Conservation (phyloP, 2,797 vertebrate genomes). For the Valencia hispanica region DNA sequence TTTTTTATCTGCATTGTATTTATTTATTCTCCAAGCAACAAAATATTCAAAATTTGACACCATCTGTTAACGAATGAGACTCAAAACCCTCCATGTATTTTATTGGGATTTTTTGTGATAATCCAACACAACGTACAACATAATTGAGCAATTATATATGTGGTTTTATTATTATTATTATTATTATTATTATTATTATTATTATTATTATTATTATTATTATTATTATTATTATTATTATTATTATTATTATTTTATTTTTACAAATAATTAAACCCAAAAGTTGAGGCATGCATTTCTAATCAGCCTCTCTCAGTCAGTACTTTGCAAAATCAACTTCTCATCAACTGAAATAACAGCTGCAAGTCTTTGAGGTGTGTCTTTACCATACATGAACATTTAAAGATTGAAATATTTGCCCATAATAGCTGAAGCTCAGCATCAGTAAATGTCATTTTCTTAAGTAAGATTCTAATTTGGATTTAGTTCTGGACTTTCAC, state of each 20-base stretch:
- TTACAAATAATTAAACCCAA: background rate
- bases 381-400: too few relatives aligned
- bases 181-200: too few relatives aligned
- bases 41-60: constrained; percentile 11
- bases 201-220: too few relatives aligned
- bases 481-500: too few relatives aligned
- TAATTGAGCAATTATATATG: background rate
- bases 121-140: background rate
- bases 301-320: background rate
- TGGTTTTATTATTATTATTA: background rate
- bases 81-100: background rate
- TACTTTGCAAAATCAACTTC: background rate
- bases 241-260: too few relatives aligned
- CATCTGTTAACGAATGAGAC: constrained; percentile 8
- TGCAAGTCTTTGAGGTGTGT: too few relatives aligned
- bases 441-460: too few relatives aligned
- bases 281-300: background rate
- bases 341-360: too few relatives aligned
- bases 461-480: too few relatives aligned
- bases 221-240: too few relatives aligned
- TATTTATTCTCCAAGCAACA: background rate
- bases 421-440: too few relatives aligned
- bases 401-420: too few relatives aligned
- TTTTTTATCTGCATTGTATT: constrained; percentile 7
- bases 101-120: background rate